Evolutionary conservation across 2,113 vertebrate genomes (phyloP), one percentile per base, ranked within the genome.

Genomic region (Haemorhous mexicanus): DNA sequence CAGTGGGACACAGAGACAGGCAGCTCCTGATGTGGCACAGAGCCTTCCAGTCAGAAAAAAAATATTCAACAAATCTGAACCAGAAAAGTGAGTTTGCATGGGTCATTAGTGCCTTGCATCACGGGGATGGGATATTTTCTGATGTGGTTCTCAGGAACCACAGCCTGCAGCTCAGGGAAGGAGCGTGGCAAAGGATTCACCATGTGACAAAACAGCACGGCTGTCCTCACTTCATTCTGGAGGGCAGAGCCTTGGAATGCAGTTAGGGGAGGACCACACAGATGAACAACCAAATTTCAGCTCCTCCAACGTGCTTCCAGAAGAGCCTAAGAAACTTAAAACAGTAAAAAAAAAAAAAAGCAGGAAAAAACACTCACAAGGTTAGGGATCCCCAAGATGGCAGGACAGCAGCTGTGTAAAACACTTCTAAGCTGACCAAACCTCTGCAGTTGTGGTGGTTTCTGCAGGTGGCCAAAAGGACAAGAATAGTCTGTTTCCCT

Each of bases 41-140:
- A n/a, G 76, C 68, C 75, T 64, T 70, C 61, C 69, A 78, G 61
- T 14, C 74, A 82, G 74, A 73, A 66, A 76, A 76, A 64, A 84
- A 91, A 21, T 9, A 22, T 22, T 75, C 78, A 32, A 72, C 5
- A 2, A 78, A 93, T 56, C 77, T n/a, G 69, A 84, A 87, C 28
- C 81, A 94, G 69, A 81, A 89, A 94, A 91, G 10, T 39, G 69
- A 76, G 32, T 76, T 91, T 73, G 74, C 58, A 61, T 47, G 1
- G 2, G 61, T 68, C 78, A 61, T 93, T 75, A 87, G 39, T 44
- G 77, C 74, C 56, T 43, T 32, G 44, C 1, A 0, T 89, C 66
- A 91, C 0, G 0, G 41, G 23, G 19, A 39, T 84, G 49, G 35
- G 62, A 22, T 75, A 9, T 32, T 86, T 89, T 81, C 53, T 95